A percentile compares a stretch with the other conserved stretches of the same genome.
These are phyloP conservation scores for Chrysomela aeneicollis DNA, from an alignment of 2,888 invertebrate genomes.

Conservation along the genomic window DNA sequence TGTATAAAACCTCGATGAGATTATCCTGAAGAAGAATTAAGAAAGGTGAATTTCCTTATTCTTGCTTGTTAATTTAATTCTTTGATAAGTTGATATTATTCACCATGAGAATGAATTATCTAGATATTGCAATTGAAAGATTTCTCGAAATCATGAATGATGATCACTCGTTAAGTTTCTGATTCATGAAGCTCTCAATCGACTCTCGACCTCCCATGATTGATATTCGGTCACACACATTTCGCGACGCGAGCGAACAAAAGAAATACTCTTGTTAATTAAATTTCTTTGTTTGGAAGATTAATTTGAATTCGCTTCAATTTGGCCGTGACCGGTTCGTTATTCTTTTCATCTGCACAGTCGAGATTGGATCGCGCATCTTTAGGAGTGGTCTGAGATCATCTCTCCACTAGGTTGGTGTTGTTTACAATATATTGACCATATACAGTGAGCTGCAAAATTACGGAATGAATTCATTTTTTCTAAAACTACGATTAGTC, in stretches of 20 bases:
- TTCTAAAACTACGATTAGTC: no score
- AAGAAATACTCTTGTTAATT: constrained; percentile 36
- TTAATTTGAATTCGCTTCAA: constrained; percentile 44
- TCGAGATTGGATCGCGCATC: constrained; percentile 1
- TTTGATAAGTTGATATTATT: no score
- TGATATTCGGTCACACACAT: constrained; percentile 8
- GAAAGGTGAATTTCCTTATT: no score
- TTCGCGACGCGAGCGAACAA: constrained; percentile 12
- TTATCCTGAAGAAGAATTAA: no score
- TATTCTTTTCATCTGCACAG: constrained; percentile 26
- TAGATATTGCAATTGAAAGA: no score
- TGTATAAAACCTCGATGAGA: no score
- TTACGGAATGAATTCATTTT: no score
- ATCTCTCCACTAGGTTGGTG: background rate
- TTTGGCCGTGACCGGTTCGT: constrained; percentile 34
- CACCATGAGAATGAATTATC: no score
- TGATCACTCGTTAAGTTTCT: no score
- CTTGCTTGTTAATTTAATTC: no score
- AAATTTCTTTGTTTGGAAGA: constrained; percentile 45
- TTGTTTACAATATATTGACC: no score
- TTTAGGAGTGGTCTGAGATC: constrained; percentile 16
- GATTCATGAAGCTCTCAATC: background rate
- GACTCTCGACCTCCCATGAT: constrained; percentile 1
- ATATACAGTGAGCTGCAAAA: no score
- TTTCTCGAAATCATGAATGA: background rate